These are phyloP conservation scores for Mylabris sibirica DNA, from an alignment of 2,888 invertebrate genomes.

Conservation along the genomic window DNA sequence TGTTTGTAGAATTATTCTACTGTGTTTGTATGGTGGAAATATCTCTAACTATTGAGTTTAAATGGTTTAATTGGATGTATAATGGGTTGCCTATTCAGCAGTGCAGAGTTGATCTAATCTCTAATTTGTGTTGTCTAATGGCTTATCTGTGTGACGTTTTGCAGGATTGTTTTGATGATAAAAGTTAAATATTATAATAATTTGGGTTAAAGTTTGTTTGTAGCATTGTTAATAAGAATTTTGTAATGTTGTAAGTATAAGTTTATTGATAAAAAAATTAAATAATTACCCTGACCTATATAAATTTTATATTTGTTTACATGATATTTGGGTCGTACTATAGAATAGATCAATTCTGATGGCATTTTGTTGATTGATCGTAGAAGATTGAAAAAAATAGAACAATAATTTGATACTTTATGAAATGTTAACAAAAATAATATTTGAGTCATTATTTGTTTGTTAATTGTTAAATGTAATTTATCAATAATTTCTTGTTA, in stretches of 20 bases:
- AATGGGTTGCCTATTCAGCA: neutral
- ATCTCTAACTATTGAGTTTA: neutral
- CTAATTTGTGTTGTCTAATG: neutral
- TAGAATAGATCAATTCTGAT: neutral
- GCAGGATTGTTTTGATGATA: constrained; percentile 1
- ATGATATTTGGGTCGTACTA: neutral
- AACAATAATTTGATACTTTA: neutral
- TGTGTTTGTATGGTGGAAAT: no score
- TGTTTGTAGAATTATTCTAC: neutral
- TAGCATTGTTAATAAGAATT: neutral
- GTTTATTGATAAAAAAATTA: neutral
- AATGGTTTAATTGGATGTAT: neutral
- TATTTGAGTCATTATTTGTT: neutral
- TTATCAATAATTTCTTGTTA: neutral
- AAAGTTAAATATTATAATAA: neutral
- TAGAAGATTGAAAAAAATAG: neutral
- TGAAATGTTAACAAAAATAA: neutral
- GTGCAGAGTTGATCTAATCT: neutral
- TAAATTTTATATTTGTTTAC: neutral
- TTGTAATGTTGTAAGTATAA: neutral
- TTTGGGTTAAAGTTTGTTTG: neutral
- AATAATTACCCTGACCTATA: neutral
- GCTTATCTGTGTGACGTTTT: neutral
- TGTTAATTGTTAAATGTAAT: neutral
- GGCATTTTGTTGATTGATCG: neutral